Evolutionary conservation across 2,888 invertebrate species (phyloP), one percentile per base, ranked within the genome.

Genomic region (Tortrix viridana): DNA sequence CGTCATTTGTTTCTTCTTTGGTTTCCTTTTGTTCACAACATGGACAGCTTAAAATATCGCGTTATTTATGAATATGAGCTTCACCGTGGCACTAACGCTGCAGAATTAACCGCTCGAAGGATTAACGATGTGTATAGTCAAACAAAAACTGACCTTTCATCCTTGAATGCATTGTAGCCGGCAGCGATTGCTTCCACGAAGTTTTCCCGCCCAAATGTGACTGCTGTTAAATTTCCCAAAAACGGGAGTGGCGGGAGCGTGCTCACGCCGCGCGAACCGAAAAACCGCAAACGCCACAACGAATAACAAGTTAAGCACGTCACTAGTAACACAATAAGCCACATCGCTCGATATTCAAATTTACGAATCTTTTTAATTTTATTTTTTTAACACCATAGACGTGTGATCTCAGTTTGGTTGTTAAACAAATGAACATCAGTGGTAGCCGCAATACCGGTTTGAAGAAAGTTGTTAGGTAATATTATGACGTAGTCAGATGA

Each of bases 221-320:
- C 81, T 71, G 81, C 79, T 71, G 81, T 80, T 77, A 87, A 69
- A 73, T 86, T 86, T 47, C 86, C 87, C 48, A 87, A 68, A 64
- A 88, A 77, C 47, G 85, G 85, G 37, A 78, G 67, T 2, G 85
- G 82, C 57, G 80, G 78, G 32, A 81, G 63, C 23, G 82, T 85
- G 63, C 69, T 68, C 14, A 85, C 84, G 6, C 85, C 84, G 46
- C 68, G 69, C 44, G 76, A 76, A n/a, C 83, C 80, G 67, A 85
- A 85, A 67, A 81, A 85, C 55, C 71, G 71, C 59, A 85, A 72
- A 55, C 78, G 77, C 63, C 74, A 71, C 44, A 74, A 71, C 3
- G 85, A 85, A 72, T 81, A 83, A 66, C 69, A 75, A 43, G 74
- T 79, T 2, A 81, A 58, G 67, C 79, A 81, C 69, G 70, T 66